Percentiles rank a stretch among this genome's conserved stretches.
Evolutionary conservation across 2,113 vertebrate genomes (phyloP).

Genomic region (Lycocorax pyrrhopterus): DNA sequence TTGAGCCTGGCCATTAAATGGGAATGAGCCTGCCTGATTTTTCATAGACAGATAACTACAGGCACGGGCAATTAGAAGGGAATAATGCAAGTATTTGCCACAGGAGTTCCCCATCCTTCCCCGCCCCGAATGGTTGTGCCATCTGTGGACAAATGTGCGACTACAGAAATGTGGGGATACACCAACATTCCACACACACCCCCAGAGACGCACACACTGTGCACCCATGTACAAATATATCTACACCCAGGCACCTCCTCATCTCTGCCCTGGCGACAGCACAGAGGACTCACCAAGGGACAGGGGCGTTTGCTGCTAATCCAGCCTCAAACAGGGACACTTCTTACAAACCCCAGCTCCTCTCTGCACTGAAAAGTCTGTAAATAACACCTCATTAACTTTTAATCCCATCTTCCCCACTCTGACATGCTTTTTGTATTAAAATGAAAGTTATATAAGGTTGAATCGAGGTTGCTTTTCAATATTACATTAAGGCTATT

Average conservation of each 20-base stretch:
- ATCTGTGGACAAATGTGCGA: background rate
- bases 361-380: background rate
- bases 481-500: slow-evolving; percentile 44
- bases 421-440: background rate
- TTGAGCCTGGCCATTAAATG: background rate
- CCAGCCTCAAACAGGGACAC: background rate
- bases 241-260: background rate
- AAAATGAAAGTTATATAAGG: slow-evolving; percentile 45
- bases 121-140: background rate
- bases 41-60: background rate
- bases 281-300: background rate
- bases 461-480: slow-evolving; percentile 24
- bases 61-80: background rate
- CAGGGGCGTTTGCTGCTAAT: background rate
- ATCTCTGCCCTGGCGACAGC: background rate
- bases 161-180: fast-evolving
- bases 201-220: fast-evolving
- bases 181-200: background rate
- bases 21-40: background rate
- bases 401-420: background rate
- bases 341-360: background rate
- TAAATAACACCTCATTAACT: slow-evolving; percentile 32
- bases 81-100: background rate
- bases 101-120: background rate
- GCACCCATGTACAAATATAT: fast-evolving